phyloP scores from a whole-genome alignment of 1,140 invertebrate genomes.

The Homarus americanus region DNA sequence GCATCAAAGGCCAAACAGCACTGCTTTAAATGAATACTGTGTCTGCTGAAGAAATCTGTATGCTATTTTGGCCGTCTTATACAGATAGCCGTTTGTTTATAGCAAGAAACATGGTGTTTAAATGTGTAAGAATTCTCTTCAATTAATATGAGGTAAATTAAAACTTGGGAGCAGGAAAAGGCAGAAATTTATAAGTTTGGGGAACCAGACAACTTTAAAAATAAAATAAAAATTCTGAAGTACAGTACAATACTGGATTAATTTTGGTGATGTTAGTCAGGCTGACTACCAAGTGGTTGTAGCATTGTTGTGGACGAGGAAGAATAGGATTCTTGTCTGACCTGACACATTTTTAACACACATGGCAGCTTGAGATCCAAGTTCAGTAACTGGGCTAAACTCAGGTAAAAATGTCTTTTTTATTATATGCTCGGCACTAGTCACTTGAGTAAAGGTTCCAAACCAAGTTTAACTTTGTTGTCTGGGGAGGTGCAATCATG shows the following conservation, averaged over 20 bases:
- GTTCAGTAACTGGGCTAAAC: neutral
- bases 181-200: no score
- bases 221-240: neutral
- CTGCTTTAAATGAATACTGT: no score
- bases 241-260: neutral
- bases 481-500: neutral
- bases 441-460: neutral
- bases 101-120: no score
- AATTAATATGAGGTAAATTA: no score
- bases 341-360: neutral
- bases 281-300: neutral
- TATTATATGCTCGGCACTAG: no score
- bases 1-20: no score
- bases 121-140: no score
- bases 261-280: neutral
- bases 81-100: no score
- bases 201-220: neutral
- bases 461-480: neutral
- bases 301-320: no score
- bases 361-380: neutral
- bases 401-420: neutral
- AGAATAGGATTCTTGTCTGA: neutral
- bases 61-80: no score
- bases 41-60: no score
- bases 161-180: neutral